A percentile compares a stretch with the other conserved stretches of the same genome.
Evolutionary conservation across 2,797 vertebrate genomes (phyloP).

Genomic region (Neoniphon sammara): DNA sequence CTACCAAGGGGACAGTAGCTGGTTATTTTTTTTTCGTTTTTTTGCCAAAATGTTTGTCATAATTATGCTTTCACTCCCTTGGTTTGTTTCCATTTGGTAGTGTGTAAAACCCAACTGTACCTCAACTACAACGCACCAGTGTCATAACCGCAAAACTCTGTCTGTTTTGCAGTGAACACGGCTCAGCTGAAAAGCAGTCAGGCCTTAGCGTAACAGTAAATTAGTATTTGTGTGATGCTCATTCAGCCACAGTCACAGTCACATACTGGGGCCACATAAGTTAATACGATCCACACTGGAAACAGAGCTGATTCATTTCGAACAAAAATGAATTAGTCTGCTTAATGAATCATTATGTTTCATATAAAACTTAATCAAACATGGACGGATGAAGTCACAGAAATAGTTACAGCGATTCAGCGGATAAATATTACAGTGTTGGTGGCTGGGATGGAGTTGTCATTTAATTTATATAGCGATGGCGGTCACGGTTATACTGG

Average conservation of each 20-base stretch:
- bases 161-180: too few species aligned
- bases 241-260: neutral
- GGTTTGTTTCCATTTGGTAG: too few species aligned
- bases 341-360: neutral
- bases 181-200: too few species aligned
- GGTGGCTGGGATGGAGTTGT: neutral
- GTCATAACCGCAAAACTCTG: too few species aligned
- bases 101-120: too few species aligned
- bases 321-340: neutral
- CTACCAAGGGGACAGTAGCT: too few species aligned
- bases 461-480: neutral
- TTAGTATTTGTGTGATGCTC: too few species aligned
- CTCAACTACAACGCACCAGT: too few species aligned
- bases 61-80: too few species aligned
- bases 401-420: neutral
- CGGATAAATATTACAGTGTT: neutral
- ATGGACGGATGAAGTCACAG: neutral
- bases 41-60: too few species aligned
- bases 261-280: neutral
- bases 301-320: neutral
- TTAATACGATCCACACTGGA: neutral
- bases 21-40: too few species aligned
- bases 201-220: too few species aligned
- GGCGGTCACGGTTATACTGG: neutral
- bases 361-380: neutral